Conservation (phyloP, 2,113 vertebrate species). For the Leucoraja erinaceus region DNA sequence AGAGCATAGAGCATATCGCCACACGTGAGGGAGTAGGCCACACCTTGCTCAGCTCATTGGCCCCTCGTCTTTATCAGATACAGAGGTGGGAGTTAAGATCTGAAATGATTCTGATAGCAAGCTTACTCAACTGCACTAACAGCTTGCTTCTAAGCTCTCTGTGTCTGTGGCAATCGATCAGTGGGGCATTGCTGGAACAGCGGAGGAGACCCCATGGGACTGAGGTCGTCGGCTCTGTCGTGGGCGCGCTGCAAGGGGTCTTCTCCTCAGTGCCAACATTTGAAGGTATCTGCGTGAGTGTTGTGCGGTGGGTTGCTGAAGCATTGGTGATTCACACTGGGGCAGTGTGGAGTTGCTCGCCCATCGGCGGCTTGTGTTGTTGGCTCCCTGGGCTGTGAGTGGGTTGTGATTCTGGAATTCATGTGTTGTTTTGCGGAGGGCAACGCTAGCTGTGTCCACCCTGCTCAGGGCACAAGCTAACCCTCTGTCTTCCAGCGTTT, state of each 20-base stretch:
- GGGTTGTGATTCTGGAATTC: neutral
- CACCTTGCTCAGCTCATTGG: neutral
- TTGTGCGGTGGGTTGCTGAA: no score
- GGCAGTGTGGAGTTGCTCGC: neutral
- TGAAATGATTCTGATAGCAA: neutral
- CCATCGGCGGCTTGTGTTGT: neutral
- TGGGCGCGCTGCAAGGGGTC: neutral
- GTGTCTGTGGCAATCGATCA: neutral
- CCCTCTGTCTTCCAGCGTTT: neutral
- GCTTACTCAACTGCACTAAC: neutral
- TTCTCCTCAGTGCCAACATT: neutral
- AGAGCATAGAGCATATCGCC: neutral
- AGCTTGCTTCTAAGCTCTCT: neutral
- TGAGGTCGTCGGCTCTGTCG: neutral
- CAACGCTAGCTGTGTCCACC: neutral
- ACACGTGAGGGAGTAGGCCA: neutral
- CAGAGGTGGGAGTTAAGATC: neutral
- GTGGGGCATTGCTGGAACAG: neutral
- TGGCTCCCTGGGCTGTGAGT: neutral
- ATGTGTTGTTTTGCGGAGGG: neutral
- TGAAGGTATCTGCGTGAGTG: neutral
- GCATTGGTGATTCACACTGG: neutral
- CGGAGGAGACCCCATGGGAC: neutral
- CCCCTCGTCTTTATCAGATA: slow-evolving; percentile 5
- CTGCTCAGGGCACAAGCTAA: no score